These are phyloP conservation scores for Cisticola juncidis DNA, from an alignment of 2,113 vertebrate species.

Conservation along the genomic window DNA sequence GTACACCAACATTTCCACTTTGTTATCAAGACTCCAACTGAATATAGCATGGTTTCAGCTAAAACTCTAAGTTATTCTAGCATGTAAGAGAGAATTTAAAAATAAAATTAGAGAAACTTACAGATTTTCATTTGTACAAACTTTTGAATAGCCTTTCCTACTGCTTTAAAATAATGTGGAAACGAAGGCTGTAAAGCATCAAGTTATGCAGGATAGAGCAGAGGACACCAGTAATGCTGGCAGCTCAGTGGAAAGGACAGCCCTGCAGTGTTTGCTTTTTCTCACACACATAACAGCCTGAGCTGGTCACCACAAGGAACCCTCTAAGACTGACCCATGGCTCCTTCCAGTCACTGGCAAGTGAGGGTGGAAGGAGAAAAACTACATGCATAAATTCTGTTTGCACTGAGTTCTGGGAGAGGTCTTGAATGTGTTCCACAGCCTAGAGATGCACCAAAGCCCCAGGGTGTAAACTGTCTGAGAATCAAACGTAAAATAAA, in stretches of 20 bases:
- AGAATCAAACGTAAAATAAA: neutral
- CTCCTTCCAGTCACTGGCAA: neutral
- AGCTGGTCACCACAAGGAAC: neutral
- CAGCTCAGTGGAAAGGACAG: neutral
- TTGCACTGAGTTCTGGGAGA: neutral
- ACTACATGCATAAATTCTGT: neutral
- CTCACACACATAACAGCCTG: rapidly evolving
- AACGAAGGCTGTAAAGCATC: neutral
- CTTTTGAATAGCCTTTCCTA: neutral
- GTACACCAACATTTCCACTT: neutral
- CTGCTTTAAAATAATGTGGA: neutral
- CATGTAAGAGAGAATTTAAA: neutral
- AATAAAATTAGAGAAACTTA: neutral
- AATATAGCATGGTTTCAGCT: neutral
- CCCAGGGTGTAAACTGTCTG: neutral
- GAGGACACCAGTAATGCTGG: neutral
- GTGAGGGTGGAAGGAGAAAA: neutral
- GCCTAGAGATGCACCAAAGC: neutral
- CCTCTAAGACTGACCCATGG: neutral
- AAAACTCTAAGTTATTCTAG: neutral
- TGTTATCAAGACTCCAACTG: neutral
- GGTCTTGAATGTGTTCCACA: neutral
- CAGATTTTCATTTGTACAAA: neutral
- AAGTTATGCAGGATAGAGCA: neutral
- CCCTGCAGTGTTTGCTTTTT: neutral